These are phyloP conservation scores for Aethina tumida DNA, from an alignment of 1,140 invertebrate genomes.

Conservation along the genomic window DNA sequence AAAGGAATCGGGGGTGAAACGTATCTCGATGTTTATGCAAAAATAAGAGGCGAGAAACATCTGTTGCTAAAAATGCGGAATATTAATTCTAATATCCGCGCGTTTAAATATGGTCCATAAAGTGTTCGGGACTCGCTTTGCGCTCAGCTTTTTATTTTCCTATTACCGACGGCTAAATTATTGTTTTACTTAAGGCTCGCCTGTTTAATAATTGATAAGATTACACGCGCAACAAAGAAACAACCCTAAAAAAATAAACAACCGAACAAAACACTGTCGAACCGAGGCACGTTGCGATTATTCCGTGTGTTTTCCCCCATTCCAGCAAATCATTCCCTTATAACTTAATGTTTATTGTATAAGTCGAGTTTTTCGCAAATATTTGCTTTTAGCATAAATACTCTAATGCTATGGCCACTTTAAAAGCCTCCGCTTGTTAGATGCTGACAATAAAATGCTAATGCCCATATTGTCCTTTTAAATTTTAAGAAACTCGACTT, in stretches of 20 bases:
- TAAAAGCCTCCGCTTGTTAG: background rate
- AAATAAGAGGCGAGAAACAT: constrained; percentile 26
- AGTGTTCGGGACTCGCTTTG: constrained; percentile 12
- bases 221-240: constrained; percentile 13
- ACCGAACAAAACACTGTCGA: too few species aligned
- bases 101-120: constrained; percentile 24
- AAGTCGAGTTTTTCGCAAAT: background rate
- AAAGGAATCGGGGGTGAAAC: too few species aligned
- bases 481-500: background rate
- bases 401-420: background rate
- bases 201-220: constrained; percentile 32
- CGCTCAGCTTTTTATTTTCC: constrained; percentile 27
- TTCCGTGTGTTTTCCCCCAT: background rate
- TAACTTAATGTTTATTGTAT: constrained; percentile 4
- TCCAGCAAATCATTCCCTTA: too few species aligned
- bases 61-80: constrained; percentile 28
- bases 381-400: background rate
- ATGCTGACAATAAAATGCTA: background rate
- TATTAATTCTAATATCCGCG: constrained; percentile 26
- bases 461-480: background rate
- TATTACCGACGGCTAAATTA: constrained; percentile 28
- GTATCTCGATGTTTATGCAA: constrained; percentile 20
- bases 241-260: background rate
- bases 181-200: constrained; percentile 30
- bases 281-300: too few species aligned